These are phyloP conservation scores for Synanthedon formicaeformis DNA, from an alignment of 2,888 invertebrate species.

Conservation along the genomic window DNA sequence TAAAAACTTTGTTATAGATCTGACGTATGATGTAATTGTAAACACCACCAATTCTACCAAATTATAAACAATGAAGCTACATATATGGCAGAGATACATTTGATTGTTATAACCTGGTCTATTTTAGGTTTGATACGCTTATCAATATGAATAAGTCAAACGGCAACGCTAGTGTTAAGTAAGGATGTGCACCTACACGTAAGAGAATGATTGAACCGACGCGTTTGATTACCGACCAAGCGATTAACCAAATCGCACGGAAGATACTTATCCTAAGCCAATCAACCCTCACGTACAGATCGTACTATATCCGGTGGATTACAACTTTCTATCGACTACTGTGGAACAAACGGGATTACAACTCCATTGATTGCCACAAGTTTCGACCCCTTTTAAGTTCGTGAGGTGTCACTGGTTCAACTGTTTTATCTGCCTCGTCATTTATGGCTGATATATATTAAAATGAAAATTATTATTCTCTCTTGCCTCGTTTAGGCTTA, in stretches of 20 bases:
- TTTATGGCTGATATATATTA: background rate
- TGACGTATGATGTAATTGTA: too few species aligned
- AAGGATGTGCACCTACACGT: conserved; percentile 1
- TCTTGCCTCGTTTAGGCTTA: too few species aligned
- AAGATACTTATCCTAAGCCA: conserved; percentile 18
- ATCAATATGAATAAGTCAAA: too few species aligned
- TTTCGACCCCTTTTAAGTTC: conserved; percentile 25
- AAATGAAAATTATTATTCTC: too few species aligned
- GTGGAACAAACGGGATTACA: conserved; percentile 24
- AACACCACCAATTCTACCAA: too few species aligned
- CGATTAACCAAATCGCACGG: conserved; percentile 41
- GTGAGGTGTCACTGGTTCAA: conserved; percentile 8
- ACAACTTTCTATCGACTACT: conserved; percentile 30
- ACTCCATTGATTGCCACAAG: conserved; percentile 25
- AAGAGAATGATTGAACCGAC: conserved; percentile 8
- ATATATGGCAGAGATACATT: too few species aligned
- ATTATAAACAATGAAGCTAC: too few species aligned
- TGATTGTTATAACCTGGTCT: too few species aligned
- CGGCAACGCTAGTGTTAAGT: too few species aligned
- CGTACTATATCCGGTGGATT: conserved; percentile 28
- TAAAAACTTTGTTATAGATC: too few species aligned
- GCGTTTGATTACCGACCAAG: conserved; percentile 29
- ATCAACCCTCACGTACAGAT: conserved; percentile 32
- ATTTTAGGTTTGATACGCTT: too few species aligned
- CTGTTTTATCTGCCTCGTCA: background rate